Base-by-base conservation (phyloP, 2,888 invertebrate species). In the Cosmopolites sordidus region DNA sequence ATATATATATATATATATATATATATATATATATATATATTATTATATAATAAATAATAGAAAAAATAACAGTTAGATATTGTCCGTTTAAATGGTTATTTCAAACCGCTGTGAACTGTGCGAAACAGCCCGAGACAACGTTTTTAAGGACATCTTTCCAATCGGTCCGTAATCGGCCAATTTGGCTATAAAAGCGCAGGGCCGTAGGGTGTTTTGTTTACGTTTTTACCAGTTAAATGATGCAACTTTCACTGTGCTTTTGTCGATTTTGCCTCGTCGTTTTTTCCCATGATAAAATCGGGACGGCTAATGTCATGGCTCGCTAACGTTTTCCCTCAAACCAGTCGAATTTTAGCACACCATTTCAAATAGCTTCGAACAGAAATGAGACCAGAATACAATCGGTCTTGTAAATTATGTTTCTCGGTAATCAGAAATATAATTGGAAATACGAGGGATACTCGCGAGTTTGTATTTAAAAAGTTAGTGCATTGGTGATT, bases 171-270 rank as follows among this genome's bases (percentile, higher is more conserved):
- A 51, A 51, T 45, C 45, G 51, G 40, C 45, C 51, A 51, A 51
- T 51, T 51, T 51, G 45, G 22, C 45, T 41, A 40, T 51, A 51
- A 51, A 51, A 22, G 40, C 39, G 27, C 16, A 44, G 44, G 40
- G 43, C 48, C 53, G 14, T 30, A 44, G 54, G 54, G 48, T 49
- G 53, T 44, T 48, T 30, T 40, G 44, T 38, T 53, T 53, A 48
- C 33, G 33, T 33, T 12, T 33, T 40, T 40, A 5, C 48, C 48
- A 44, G 48, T 41, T 45, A 48, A 54, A 54, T 54, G 45, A 54
- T 49, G 45, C 49, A 54, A 54, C 54, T 54, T 54, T 54, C 54
- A 54, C 54, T 54, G 16, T 40, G 44, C 29, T 45, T 39, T 40
- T 41, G 33, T 29, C n/a, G n/a, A n/a, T n/a, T n/a, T n/a, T n/a